Evolutionary conservation across 2,888 invertebrate species (phyloP), one percentile per base, ranked within the genome.

Genomic region (Timandra comae): DNA sequence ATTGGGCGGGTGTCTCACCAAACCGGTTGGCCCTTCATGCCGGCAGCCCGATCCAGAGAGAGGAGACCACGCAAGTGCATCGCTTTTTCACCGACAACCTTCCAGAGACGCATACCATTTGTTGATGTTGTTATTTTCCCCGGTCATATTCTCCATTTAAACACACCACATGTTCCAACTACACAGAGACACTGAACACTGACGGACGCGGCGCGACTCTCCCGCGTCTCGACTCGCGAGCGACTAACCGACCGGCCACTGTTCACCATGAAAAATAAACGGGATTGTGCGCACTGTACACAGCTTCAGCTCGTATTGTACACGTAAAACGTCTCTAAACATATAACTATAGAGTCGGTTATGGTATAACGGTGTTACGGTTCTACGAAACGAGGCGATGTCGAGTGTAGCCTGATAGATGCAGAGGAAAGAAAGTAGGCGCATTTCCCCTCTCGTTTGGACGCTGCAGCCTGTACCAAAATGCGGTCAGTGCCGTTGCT

Each of bases 21-120:
- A 78, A 85, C 84, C 81, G 85, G 84, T 81, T 80, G 81, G 53
- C 81, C 85, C 77, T 80, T 82, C 84, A 85, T 84, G 65, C 72
- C 72, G 68, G 67, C 61, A 49, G 56, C 56, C 56, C 66, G 64
- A 52, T 71, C 73, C 53, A 62, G 56, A 38, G 70, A 62, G 62
- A 75, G 56, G 52, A 71, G 62, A 50, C 59, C 61, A 58, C 73
- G 61, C 65, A 78, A 66, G 63, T 75, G 76, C 79, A 81, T 77
- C 67, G 57, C 74, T 53, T 52, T 53, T 52, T 75, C 66, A 77
- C 68, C 68, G 68, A 61, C 66, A 52, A 63, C 61, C 57, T 61
- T 63, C 63, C 60, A 63, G 51, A 55, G 65, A 65, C 61, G 71
- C 77, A 74, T 74, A 77, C 75, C 75, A 64, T 71, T 64, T 70